These are phyloP conservation scores for Oceanites oceanicus DNA, from an alignment of 2,113 vertebrate genomes.

Conservation along the genomic window DNA sequence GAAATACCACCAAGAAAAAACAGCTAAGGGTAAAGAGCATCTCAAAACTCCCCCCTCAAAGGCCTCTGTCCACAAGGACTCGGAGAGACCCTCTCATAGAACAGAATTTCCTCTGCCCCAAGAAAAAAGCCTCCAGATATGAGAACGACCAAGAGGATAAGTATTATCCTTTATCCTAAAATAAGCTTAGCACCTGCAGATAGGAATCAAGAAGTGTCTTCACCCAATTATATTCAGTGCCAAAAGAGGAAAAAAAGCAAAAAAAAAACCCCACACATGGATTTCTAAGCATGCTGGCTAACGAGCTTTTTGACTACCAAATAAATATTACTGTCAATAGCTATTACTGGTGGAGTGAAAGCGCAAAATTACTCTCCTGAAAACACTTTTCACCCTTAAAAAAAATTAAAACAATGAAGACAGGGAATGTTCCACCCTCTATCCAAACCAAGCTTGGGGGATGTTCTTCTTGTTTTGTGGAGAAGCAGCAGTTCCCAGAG, in stretches of 20 bases:
- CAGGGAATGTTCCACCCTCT: neutral
- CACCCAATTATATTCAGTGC: neutral
- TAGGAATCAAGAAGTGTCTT: neutral
- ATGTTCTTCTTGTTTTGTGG: neutral
- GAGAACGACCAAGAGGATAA: neutral
- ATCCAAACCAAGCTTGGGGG: neutral
- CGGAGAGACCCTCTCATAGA: neutral
- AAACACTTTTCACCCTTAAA: neutral
- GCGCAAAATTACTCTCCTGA: neutral
- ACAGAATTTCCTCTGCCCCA: neutral
- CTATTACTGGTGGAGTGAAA: neutral
- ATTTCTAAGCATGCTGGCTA: neutral
- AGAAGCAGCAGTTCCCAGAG: neutral
- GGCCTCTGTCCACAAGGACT: neutral
- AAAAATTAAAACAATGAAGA: neutral
- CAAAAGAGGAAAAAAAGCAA: neutral
- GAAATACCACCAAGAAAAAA: neutral
- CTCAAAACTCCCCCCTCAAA: neutral
- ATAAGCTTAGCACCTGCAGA: neutral
- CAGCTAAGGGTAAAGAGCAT: neutral
- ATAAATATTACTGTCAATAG: neutral
- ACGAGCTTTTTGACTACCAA: neutral
- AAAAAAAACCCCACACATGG: neutral
- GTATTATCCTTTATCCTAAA: neutral
- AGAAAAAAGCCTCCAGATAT: neutral